A percentile compares a stretch with the other conserved stretches of the same genome.
These are phyloP conservation scores for Agrotis exclamationis DNA, from an alignment of 2,888 invertebrate species.

Conservation along the genomic window DNA sequence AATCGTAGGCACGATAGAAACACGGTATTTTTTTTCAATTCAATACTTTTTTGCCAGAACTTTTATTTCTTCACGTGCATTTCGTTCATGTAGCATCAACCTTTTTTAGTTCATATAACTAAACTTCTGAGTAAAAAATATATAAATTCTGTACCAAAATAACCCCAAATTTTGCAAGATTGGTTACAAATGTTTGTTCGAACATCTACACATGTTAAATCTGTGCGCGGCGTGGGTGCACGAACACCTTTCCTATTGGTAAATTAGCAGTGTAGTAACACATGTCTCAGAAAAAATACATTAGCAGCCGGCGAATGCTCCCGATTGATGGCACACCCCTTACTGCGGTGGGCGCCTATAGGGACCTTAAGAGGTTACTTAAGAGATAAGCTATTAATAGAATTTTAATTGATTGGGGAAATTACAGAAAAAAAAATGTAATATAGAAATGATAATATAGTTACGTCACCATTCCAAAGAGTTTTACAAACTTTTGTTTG, in stretches of 20 bases:
- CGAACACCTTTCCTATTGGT: slow-evolving; percentile 73
- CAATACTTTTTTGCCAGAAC: neutral
- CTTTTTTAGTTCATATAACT: neutral
- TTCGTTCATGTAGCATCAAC: neutral
- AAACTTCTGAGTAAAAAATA: too few relatives aligned
- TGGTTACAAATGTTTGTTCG: slow-evolving; percentile 48
- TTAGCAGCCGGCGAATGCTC: slow-evolving; percentile 87
- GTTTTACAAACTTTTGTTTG: neutral
- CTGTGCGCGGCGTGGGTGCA: slow-evolving; percentile 47
- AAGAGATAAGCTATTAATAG: neutral
- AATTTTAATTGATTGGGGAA: slow-evolving; percentile 7
- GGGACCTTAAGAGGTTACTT: slow-evolving; percentile 25
- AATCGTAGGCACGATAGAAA: too few relatives aligned
- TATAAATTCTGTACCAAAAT: slow-evolving; percentile 1
- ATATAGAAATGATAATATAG: too few relatives aligned
- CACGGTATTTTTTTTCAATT: neutral
- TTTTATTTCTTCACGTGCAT: too few relatives aligned
- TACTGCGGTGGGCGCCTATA: slow-evolving; percentile 23
- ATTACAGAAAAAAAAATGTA: neutral
- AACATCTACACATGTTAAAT: slow-evolving; percentile 68
- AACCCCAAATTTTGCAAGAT: slow-evolving; percentile 40
- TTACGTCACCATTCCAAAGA: too few relatives aligned
- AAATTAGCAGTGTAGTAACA: slow-evolving; percentile 88
- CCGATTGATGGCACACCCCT: slow-evolving; percentile 72
- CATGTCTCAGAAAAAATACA: slow-evolving; percentile 88